Conservation (phyloP, 2,113 vertebrate species). For the Ariopsis seemanni region DNA sequence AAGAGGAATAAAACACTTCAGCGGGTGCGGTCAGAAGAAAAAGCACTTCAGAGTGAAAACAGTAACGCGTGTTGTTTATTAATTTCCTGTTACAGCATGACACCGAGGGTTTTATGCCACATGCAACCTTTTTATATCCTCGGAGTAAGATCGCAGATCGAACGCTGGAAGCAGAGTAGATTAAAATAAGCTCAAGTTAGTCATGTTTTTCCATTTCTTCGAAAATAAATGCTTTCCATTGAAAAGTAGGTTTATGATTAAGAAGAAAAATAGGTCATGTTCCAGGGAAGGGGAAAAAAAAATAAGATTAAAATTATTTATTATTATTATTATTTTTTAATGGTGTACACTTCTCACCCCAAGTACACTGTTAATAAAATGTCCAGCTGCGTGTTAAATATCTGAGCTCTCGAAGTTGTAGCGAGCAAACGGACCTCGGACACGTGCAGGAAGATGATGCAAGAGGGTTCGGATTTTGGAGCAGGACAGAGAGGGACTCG, state of each 20-base stretch:
- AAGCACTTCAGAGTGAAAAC: too few relatives aligned
- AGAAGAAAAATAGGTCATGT: too few relatives aligned
- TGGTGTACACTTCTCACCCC: background rate
- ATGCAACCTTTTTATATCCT: background rate
- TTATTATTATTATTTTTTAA: too few relatives aligned
- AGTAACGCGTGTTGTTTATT: background rate
- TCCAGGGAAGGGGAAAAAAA: too few relatives aligned
- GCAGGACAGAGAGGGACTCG: conserved; percentile 12
- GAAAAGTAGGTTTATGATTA: too few relatives aligned
- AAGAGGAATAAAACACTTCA: background rate
- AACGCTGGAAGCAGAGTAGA: background rate
- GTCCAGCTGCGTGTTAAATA: background rate
- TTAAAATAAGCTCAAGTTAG: background rate
- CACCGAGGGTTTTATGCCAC: background rate
- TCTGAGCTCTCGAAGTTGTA: background rate
- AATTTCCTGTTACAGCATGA: background rate
- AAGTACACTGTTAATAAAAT: background rate
- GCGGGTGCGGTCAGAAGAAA: background rate
- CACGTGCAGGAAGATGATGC: conserved; percentile 25
- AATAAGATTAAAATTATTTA: too few relatives aligned
- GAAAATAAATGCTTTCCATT: too few relatives aligned
- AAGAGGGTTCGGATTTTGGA: background rate
- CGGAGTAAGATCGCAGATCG: background rate
- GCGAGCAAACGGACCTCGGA: background rate
- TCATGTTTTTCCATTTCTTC: background rate